Base-by-base conservation (phyloP, 2,888 invertebrate genomes). In the Sabatieria punctata region DNA sequence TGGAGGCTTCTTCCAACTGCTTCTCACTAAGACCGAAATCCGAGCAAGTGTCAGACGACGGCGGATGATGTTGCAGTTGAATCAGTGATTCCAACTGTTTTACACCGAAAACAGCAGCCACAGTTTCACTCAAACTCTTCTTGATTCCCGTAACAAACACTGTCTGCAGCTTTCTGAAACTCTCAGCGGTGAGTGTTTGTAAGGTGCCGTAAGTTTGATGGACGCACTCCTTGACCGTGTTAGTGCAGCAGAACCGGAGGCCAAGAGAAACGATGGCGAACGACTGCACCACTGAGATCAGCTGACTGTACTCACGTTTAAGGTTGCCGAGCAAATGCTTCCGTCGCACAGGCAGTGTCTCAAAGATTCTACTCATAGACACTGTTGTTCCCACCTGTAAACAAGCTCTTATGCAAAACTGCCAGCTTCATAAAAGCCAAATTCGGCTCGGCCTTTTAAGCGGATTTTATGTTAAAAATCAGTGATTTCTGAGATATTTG, bases 311-410 rank as follows among this genome's bases (percentile, higher is more conserved):
- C 69, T 97, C 93, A 56, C 79, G 78, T 66, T 85, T 88, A 4
- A 80, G 71, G 68, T 85, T 89, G 58, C 81, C 79, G 45, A 78
- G 73, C 60, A 95, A 86, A 65, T 95, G 91, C 60, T 84, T 84
- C 50, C 82, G 78, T 51, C 97, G 74, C 0, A 97, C 95, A 21
- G 95, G 93, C 37, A 97, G 72, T 1, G 82, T 77, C 49, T 74
- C 73, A 68, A 97, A 97, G 22, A 97, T 73, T 63, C 86, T 81
- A 55, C 75, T 72, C 6, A 95, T 69, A 1, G 69, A 72, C 0
- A 95, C 84, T 1, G 91, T 88, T 13, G 93, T 93, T 13, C 95
- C 97, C 46, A 76, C 69, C 74, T 75, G 56, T 8, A 56, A 55
- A n/a, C n/a, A n/a, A n/a, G n/a, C n/a, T n/a, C n/a, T n/a, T n/a